These are phyloP conservation scores for Cyanoderma ruficeps DNA, from an alignment of 2,113 vertebrate genomes.

Conservation along the genomic window DNA sequence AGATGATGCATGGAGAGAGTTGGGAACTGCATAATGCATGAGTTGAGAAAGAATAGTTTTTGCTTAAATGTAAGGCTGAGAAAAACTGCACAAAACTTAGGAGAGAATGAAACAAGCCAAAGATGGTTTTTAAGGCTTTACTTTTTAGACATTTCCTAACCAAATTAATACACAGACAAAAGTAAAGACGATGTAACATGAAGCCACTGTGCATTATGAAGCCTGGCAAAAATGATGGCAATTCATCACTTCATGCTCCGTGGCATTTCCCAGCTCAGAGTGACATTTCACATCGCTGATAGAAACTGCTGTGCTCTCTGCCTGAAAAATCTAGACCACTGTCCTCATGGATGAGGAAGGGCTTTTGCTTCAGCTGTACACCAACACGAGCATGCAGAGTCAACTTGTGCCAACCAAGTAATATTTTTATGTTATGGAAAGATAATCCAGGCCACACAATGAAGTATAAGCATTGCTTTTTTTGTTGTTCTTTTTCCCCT, in stretches of 20 bases:
- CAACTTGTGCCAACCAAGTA: not conserved
- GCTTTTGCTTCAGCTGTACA: not conserved
- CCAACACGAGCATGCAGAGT: fast-evolving
- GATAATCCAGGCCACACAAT: not conserved
- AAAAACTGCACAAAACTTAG: not conserved
- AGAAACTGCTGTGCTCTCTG: not conserved
- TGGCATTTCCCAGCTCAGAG: not conserved
- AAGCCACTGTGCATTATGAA: not conserved
- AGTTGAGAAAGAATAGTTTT: not conserved
- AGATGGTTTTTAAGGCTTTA: not conserved
- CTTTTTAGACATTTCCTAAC: not conserved
- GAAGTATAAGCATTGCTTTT: not conserved
- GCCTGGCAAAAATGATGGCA: not conserved
- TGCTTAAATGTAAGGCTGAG: not conserved
- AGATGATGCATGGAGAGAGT: not conserved
- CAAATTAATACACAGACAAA: not conserved
- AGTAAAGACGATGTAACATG: not conserved
- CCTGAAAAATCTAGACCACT: not conserved
- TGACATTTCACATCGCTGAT: not conserved
- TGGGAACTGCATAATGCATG: not conserved
- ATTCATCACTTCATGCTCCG: not conserved
- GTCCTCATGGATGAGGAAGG: not conserved
- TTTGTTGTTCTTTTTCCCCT: not conserved
- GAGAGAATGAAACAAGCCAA: not conserved
- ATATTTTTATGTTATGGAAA: not conserved